Evolutionary conservation across 2,113 vertebrate species (phyloP).

Genomic region (Channa maculata): DNA sequence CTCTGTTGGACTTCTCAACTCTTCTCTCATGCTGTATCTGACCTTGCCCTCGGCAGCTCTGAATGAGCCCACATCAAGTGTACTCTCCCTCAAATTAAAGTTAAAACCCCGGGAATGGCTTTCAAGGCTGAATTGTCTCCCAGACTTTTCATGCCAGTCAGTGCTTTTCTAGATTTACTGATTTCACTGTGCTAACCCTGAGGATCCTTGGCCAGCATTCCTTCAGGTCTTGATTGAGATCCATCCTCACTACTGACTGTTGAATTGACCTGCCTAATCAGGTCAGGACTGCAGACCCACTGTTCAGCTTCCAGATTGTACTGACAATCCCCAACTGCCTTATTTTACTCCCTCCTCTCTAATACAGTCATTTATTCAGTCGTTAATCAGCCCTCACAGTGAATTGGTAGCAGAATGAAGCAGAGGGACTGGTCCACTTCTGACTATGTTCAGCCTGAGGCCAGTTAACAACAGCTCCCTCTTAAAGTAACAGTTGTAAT

Average conservation of each 20-base stretch:
- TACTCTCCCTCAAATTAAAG: background rate
- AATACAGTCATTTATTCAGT: too few species aligned
- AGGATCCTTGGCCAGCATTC: slow-evolving; percentile 4
- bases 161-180: background rate
- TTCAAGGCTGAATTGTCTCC: slow-evolving; percentile 12
- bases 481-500: too few species aligned
- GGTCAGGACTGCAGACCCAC: background rate
- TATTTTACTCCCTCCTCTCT: too few species aligned
- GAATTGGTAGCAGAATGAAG: too few species aligned
- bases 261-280: slow-evolving; percentile 38
- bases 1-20: background rate
- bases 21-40: background rate
- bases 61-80: background rate
- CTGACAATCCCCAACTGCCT: background rate
- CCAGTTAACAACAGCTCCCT: too few species aligned
- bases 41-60: background rate
- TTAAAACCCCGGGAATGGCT: background rate
- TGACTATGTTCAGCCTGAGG: too few species aligned
- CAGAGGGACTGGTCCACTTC: too few species aligned
- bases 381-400: too few species aligned
- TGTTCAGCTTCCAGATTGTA: background rate
- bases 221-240: slow-evolving; percentile 14
- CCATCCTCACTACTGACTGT: slow-evolving; percentile 1
- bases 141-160: slow-evolving; percentile 18
- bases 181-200: background rate